These are phyloP conservation scores for Leiothrix lutea DNA, from an alignment of 2,113 vertebrate species.

Conservation along the genomic window DNA sequence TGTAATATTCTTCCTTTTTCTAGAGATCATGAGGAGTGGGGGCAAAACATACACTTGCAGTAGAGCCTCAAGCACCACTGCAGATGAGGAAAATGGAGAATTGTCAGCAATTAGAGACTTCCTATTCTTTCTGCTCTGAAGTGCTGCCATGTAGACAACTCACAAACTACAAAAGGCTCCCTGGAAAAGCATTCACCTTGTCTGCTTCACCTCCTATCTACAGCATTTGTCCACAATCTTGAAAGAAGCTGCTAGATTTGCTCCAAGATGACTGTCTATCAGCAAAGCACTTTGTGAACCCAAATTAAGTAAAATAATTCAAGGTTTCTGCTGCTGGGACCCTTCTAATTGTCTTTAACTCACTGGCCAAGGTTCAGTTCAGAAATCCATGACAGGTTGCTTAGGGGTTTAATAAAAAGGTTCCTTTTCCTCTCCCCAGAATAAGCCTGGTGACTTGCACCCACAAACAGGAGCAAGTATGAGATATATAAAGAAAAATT, in stretches of 20 bases:
- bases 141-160: not conserved
- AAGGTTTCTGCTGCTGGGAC: not conserved
- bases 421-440: not conserved
- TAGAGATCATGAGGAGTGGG: not conserved
- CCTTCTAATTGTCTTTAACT: not conserved
- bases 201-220: not conserved
- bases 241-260: not conserved
- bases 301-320: not conserved
- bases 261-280: not conserved
- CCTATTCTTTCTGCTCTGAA: not conserved
- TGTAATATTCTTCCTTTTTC: not conserved
- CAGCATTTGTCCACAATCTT: not conserved
- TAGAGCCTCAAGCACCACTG: not conserved
- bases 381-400: not conserved
- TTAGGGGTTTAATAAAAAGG: not conserved
- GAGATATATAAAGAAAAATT: not conserved
- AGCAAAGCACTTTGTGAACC: not conserved
- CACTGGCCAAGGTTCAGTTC: not conserved
- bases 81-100: not conserved
- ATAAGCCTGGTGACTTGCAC: not conserved
- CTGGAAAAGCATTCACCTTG: not conserved
- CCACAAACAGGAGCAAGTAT: not conserved
- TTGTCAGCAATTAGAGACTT: not conserved
- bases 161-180: not conserved
- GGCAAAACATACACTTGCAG: not conserved